A percentile compares a stretch with the other conserved stretches of the same genome.
These are phyloP conservation scores for Cinclus mexicanus DNA, from an alignment of 2,113 vertebrate species.

Conservation along the genomic window DNA sequence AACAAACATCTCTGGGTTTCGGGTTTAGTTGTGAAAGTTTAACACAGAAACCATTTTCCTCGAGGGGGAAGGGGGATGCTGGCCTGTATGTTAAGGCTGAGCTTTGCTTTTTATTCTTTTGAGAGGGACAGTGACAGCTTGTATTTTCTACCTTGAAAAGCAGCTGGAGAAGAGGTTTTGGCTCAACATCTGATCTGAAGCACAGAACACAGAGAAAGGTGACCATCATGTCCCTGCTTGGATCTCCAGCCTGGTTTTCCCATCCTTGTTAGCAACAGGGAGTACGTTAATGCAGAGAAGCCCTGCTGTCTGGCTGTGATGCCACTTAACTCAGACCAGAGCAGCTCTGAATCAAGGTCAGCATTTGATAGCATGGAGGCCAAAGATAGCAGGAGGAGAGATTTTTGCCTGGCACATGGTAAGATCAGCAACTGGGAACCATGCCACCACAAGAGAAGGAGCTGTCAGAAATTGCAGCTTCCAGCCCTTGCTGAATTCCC, in stretches of 20 bases:
- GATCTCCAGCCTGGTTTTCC: background rate
- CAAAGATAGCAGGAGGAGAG: constrained; percentile 37
- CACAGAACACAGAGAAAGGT: background rate
- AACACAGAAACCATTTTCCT: constrained; percentile 59
- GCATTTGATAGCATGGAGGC: constrained; percentile 10
- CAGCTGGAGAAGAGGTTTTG: background rate
- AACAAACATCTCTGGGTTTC: constrained; percentile 54
- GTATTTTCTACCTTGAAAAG: constrained; percentile 22
- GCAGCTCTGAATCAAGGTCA: constrained; percentile 14
- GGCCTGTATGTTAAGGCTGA: background rate
- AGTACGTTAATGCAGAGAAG: background rate
- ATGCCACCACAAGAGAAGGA: constrained; percentile 18
- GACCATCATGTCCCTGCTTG: background rate
- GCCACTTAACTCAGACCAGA: background rate
- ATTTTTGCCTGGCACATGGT: constrained; percentile 20
- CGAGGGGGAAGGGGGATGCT: background rate
- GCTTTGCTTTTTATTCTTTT: background rate
- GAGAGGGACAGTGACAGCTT: background rate
- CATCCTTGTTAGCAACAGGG: background rate
- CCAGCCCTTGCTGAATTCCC: background rate
- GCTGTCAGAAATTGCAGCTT: constrained; percentile 18
- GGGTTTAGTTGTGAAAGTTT: constrained; percentile 59
- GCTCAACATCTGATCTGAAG: background rate
- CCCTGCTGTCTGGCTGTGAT: background rate
- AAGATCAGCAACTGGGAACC: constrained; percentile 38